Base-by-base conservation (phyloP, 92 coral and sea anemone genomes). In the Heliopora coerulea region DNA sequence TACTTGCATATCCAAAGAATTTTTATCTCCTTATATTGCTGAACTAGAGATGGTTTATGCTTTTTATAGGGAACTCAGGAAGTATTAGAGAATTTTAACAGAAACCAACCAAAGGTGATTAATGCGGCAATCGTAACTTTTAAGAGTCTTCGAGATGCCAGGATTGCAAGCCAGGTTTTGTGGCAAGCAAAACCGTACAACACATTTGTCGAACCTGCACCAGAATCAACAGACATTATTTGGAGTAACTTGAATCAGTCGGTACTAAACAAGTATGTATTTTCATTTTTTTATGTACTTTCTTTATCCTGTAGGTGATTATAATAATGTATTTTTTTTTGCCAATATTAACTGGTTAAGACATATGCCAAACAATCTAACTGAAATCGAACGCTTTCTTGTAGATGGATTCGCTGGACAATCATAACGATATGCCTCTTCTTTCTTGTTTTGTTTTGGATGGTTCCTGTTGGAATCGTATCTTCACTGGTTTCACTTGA, bases 121-220 rank as follows among this genome's bases (percentile, higher is more conserved):
- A 85, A 91, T 15, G 79, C 88, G 63, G 97, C 92, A 18, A 85
- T 92, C 39, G 82, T 92, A 24, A 83, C 88, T 48, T 92, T 92
- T 86, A 89, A 88, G 60, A 72, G 84, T 33, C 67, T 92, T 65
- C 85, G 87, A 35, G 77, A 80, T 74, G 92, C 96, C 1, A 83
- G 90, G 4, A 74, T 90, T 17, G 97, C 97, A 7, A 62, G 78
- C 27, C 97, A 92, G 59, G 80, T 84, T 11, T 68, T 78, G 68
- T 92, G 97, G 97, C 90, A 87, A 54, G 86, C 68, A 27, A 76
- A 84, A n/a, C 86, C 92, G 0, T 56, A 89, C 76, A 67, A 62
- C 7, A 75, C 88, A 49, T 65, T 78, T 56, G 83, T 89, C 21
- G 65, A 78, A 26, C 87, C 90, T 54, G 97, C 96, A n/a, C 96